Conservation (phyloP, 2,113 vertebrate genomes). For the Gobius niger region DNA sequence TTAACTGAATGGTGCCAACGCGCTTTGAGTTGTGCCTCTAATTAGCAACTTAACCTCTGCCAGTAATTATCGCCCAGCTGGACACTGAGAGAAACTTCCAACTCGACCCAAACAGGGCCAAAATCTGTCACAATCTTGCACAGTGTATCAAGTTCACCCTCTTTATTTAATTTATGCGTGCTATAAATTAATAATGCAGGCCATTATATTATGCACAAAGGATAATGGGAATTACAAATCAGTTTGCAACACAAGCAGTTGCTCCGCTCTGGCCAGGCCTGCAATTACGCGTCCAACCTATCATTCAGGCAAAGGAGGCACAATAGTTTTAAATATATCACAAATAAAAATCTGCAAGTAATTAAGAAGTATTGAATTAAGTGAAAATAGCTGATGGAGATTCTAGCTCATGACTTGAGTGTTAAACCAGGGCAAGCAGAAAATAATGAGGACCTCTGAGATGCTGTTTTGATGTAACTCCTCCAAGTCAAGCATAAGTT, state of each 20-base stretch:
- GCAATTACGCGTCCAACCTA: conserved; percentile 19
- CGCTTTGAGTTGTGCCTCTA: not conserved
- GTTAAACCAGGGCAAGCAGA: conserved; percentile 35
- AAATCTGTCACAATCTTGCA: conserved; percentile 40
- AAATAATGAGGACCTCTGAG: conserved; percentile 72
- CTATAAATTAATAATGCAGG: conserved; percentile 62
- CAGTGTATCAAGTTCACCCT: conserved; percentile 43
- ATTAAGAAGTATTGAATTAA: not conserved
- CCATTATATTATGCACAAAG: conserved; percentile 67
- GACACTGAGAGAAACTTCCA: conserved; percentile 18
- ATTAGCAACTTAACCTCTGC: conserved; percentile 21
- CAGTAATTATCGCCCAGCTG: conserved; percentile 18
- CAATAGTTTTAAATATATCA: not conserved
- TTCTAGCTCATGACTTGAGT: conserved; percentile 37
- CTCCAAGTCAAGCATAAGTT: conserved; percentile 62
- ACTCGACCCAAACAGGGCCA: conserved; percentile 29
- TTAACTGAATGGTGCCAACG: conserved; percentile 7
- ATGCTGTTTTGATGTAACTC: conserved; percentile 64
- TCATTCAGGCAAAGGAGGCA: conserved; percentile 29
- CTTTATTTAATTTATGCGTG: conserved; percentile 58
- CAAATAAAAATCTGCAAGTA: not conserved
- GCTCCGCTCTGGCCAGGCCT: conserved; percentile 16
- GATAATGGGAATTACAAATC: conserved; percentile 61
- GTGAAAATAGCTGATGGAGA: conserved; percentile 30
- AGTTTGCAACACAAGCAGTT: conserved; percentile 47